A percentile compares a stretch with the other conserved stretches of the same genome.
Evolutionary conservation across 2,888 invertebrate genomes (phyloP).

Genomic region (Congeria kusceri): DNA sequence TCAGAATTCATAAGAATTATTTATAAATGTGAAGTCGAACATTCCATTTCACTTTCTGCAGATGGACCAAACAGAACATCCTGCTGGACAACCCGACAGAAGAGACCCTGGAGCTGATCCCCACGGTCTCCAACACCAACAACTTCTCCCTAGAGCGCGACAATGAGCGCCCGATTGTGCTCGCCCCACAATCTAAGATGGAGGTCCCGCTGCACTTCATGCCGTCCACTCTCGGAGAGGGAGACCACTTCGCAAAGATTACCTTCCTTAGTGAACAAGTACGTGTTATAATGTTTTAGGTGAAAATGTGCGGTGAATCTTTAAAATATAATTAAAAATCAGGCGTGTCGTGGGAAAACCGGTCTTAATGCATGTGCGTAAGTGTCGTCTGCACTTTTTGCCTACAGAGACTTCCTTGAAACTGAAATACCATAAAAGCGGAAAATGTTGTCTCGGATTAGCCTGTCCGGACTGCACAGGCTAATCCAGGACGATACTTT

Average conservation of each 20-base stretch:
- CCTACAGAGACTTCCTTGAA: too few relatives aligned
- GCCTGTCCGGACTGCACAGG: too few relatives aligned
- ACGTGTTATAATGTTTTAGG: not conserved
- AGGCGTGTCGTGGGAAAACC: too few relatives aligned
- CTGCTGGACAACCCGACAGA: conserved; percentile 83
- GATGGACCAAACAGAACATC: conserved; percentile 82
- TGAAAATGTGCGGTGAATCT: too few relatives aligned
- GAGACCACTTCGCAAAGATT: conserved; percentile 81
- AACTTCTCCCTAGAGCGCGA: conserved; percentile 83
- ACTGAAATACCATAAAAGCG: too few relatives aligned
- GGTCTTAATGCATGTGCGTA: too few relatives aligned
- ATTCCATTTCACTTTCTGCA: conserved; percentile 60
- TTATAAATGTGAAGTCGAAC: too few relatives aligned
- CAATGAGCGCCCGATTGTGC: conserved; percentile 77
- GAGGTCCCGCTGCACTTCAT: conserved; percentile 83
- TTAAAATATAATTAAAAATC: too few relatives aligned
- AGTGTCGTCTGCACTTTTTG: too few relatives aligned
- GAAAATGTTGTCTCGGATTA: too few relatives aligned
- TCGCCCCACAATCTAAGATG: conserved; percentile 74
- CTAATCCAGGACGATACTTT: too few relatives aligned
- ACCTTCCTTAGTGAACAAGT: conserved; percentile 84
- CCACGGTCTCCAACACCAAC: conserved; percentile 82
- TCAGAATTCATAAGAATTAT: too few relatives aligned
- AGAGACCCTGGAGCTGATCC: conserved; percentile 80
- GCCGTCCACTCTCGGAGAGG: conserved; percentile 83